Percentiles rank a stretch among this genome's conserved stretches.
Conservation (phyloP, 1,140 invertebrate species). For the Drosophila jambulina region DNA sequence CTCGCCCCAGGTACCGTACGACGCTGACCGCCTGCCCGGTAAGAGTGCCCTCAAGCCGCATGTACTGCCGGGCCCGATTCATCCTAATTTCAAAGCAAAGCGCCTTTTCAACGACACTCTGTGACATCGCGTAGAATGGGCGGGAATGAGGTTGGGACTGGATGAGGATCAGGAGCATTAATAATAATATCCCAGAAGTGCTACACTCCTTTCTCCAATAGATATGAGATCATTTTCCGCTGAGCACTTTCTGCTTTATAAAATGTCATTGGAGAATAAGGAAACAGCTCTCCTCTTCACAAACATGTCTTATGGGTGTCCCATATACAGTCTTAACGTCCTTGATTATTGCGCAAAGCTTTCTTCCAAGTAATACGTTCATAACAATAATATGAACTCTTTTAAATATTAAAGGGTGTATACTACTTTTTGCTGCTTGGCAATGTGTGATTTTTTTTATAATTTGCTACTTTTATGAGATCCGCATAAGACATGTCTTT, state of each 20-base stretch:
- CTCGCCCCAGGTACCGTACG: slow-evolving; percentile 91
- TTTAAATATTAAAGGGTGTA: not conserved
- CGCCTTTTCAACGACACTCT: slow-evolving; percentile 78
- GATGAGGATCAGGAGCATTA: slow-evolving; percentile 12
- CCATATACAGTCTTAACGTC: slow-evolving; percentile 8
- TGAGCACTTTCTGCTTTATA: not conserved
- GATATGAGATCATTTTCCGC: not conserved
- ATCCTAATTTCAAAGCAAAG: slow-evolving; percentile 90
- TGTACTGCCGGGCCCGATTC: slow-evolving; percentile 89
- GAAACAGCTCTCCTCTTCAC: slow-evolving; percentile 1
- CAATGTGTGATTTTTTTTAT: not conserved
- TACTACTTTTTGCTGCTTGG: not conserved
- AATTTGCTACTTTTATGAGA: slow-evolving; percentile 5
- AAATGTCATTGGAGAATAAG: slow-evolving; percentile 1
- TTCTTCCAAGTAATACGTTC: not conserved
- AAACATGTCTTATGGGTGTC: slow-evolving; percentile 34
- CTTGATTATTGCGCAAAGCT: slow-evolving; percentile 3
- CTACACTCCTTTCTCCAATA: slow-evolving; percentile 1
- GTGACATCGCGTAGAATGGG: slow-evolving; percentile 58
- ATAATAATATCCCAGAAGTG: slow-evolving; percentile 3
- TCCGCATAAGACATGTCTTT: slow-evolving; percentile 26
- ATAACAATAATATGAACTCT: not conserved
- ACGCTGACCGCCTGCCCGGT: slow-evolving; percentile 88
- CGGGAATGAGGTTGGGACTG: slow-evolving; percentile 29
- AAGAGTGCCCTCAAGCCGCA: slow-evolving; percentile 90